These are phyloP conservation scores for Clavelina lepadiformis DNA, from an alignment of 23 tunicate species.

Conservation along the genomic window DNA sequence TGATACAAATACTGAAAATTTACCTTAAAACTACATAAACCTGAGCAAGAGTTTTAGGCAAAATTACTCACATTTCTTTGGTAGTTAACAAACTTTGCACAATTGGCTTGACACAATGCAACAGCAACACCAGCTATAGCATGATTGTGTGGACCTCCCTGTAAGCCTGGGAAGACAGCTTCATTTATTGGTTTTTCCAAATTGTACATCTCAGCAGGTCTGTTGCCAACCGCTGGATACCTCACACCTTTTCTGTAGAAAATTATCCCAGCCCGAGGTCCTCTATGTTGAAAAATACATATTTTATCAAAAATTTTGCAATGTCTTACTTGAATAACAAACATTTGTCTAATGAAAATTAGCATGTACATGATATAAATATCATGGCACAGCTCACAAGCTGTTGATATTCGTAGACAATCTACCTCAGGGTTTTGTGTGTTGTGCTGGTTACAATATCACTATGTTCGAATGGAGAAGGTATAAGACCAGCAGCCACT, in stretches of 20 bases:
- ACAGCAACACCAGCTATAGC: constrained; percentile 97
- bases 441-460: constrained; percentile 98
- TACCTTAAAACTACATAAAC: not conserved
- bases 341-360: too few relatives aligned
- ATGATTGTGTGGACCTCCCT: constrained; percentile 99
- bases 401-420: not conserved
- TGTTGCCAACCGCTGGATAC: constrained; percentile 22
- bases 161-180: constrained; percentile 98
- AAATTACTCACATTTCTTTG: constrained; percentile 58
- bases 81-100: constrained; percentile 59
- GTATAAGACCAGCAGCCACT: constrained; percentile 91
- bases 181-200: constrained; percentile 96
- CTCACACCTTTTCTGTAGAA: constrained; percentile 85
- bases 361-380: too few relatives aligned
- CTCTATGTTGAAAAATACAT: too few relatives aligned
- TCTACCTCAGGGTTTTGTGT: constrained; percentile 93
- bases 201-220: constrained; percentile 74
- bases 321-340: too few relatives aligned
- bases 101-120: constrained; percentile 83
- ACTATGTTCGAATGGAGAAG: constrained; percentile 95
- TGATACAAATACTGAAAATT: too few relatives aligned
- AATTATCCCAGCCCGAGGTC: constrained; percentile 95
- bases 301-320: too few relatives aligned
- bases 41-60: not conserved
- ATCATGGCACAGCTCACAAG: too few relatives aligned